Evolutionary conservation across 2,797 vertebrate genomes (phyloP), one percentile per base, ranked within the genome.

Genomic region (Sebastes cheni): DNA sequence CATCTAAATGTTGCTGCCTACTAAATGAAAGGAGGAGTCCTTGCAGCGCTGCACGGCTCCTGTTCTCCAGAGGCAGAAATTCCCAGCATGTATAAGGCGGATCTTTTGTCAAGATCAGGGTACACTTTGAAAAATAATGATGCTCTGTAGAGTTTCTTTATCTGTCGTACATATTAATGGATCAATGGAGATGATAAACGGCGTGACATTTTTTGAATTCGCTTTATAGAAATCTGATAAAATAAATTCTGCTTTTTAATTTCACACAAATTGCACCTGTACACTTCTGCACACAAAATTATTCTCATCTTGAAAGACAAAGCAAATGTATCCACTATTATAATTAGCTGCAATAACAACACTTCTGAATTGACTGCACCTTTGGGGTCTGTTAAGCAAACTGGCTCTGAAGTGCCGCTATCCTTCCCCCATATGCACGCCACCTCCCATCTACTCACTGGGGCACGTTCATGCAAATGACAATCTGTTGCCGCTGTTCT

Each of bases 391-490:
- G 85, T 89, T 88, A 85, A 83, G 82, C 76, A 87, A 90, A 92
- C 67, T 67, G 79, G 83, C 77, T 77, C 81, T 89, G 81, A 92
- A 94, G 91, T 88, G 86, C 76, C 74, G 67, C 85, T 70, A 34
- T 66, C 79, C 76, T 80, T 52, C 85, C 80, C 82, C 80, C 77
- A 65, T 78, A 72, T 58, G 66, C 67, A 72, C 32, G 5, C 75
- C 72, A 66, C 81, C 89, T 85, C 79, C 87, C 84, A 82, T 73
- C 83, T 76, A 73, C 87, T 91, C 93, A 88, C 89, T 27, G 73
- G 76, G 84, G 81, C 90, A 79, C 80, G 8, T 76, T 81, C 80
- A 93, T 95, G 92, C 92, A 93, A 95, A 96, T 95, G 88, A 92
- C 93, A 95, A 93, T 95, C 91, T 94, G 94, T 81, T 93, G 78